phyloP scores from a whole-genome alignment of 1,140 invertebrate species.

The Metaphire vulgaris region DNA sequence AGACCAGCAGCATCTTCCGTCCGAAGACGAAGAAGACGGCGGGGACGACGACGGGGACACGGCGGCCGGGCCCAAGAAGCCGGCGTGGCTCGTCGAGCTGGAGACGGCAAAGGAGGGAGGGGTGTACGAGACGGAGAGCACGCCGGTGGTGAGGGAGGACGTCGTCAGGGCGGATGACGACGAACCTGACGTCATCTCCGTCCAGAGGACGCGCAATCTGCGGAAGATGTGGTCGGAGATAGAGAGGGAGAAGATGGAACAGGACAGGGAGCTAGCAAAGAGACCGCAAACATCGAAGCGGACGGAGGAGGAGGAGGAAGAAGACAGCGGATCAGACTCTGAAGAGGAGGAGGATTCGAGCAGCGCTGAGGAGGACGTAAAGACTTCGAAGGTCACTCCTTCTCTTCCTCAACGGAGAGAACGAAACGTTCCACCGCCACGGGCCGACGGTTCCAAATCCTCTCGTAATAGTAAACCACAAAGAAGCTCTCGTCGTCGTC shows the following conservation, averaged over 20 bases:
- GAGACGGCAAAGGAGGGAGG: constrained; percentile 11
- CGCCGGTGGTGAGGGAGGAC: constrained; percentile 8
- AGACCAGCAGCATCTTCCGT: not conserved
- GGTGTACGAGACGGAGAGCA: constrained; percentile 15
- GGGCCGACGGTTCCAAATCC: too few species aligned
- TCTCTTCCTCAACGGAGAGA: too few species aligned
- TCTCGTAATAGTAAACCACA: too few species aligned
- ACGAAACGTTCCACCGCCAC: too few species aligned
- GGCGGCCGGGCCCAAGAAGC: not conserved
- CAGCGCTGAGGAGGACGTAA: not conserved
- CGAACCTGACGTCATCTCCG: constrained; percentile 14
- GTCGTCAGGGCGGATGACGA: constrained; percentile 12
- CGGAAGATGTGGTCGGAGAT: constrained; percentile 20
- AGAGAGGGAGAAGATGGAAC: constrained; percentile 2
- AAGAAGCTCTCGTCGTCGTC: too few species aligned
- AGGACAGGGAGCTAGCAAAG: not conserved
- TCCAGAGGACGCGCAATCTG: constrained; percentile 8
- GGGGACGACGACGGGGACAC: not conserved
- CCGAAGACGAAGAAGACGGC: not conserved
- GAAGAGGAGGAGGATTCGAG: not conserved
- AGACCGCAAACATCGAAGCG: not conserved
- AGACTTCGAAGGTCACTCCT: too few species aligned
- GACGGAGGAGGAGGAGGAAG: not conserved
- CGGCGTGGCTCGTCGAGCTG: constrained; percentile 5
- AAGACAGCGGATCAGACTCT: not conserved